Conservation (phyloP, 2,888 invertebrate species). For the Dryocosmus kuriphilus region DNA sequence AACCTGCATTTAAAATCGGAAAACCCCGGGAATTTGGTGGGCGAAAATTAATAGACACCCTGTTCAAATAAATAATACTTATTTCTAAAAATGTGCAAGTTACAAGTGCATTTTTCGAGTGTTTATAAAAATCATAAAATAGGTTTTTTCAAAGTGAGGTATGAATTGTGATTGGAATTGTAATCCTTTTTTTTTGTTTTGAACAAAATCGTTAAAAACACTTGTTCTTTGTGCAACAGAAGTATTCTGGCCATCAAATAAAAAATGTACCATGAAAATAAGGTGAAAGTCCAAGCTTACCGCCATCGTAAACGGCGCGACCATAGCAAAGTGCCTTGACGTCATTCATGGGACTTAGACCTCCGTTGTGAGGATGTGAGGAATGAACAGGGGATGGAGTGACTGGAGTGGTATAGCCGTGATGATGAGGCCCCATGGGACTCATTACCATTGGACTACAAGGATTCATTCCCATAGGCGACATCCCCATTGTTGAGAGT, state of each 20-base stretch:
- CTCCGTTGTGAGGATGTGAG: slow-evolving; percentile 68
- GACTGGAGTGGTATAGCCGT: slow-evolving; percentile 72
- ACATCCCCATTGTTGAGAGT: slow-evolving; percentile 72
- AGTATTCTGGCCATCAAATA: not conserved
- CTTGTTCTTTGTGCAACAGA: no score
- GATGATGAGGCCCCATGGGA: slow-evolving; percentile 74
- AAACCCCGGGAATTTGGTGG: no score
- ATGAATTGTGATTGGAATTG: no score
- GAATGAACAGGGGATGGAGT: slow-evolving; percentile 74
- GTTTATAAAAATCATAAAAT: not conserved
- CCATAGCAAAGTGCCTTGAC: slow-evolving; percentile 73
- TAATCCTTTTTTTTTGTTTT: no score
- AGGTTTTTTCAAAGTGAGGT: no score
- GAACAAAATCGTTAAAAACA: no score
- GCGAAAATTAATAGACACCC: no score
- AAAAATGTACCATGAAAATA: slow-evolving; percentile 12
- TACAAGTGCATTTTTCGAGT: no score
- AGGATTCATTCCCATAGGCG: slow-evolving; percentile 66
- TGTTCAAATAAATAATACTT: no score
- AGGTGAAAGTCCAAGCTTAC: slow-evolving; percentile 55
- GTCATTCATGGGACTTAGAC: slow-evolving; percentile 73
- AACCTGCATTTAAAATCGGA: no score
- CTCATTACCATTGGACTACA: slow-evolving; percentile 74
- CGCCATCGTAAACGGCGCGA: slow-evolving; percentile 69
- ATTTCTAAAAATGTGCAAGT: no score